Evolutionary conservation across 2,888 invertebrate genomes (phyloP), one percentile per base, ranked within the genome.

Genomic region (Colostygia pectinataria): DNA sequence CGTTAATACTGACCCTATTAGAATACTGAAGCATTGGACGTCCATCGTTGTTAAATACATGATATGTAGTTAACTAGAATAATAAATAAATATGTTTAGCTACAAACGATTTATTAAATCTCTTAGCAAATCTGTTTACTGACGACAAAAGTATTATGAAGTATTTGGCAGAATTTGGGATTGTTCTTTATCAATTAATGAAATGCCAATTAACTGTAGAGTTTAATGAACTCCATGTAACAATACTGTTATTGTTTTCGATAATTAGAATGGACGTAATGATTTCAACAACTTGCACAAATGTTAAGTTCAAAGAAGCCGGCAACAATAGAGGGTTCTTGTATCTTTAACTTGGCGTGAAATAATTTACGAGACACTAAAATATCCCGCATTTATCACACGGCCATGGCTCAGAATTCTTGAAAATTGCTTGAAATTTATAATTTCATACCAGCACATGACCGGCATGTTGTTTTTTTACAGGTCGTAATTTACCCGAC

Each of bases 311-410:
- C 23, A 8, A 41, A 33, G 24, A 34, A 13, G 13, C 20, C 24
- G 20, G 27, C 31, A 25, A 14, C 15, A 37, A 44, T 37, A 32
- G 28, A 38, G 40, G 20, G 10, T 33, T 42, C 38, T 52, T 76
- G 74, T 73, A 68, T 42, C 48, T 58, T 52, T 69, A 69, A 77
- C 73, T 74, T 65, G 53, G 57, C 54, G 58, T 44, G 51, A 69
- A 58, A 65, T 65, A 65, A 65, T 66, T 65, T 50, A 43, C 40
- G 40, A 59, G 49, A 55, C 61, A 56, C 56, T 27, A 61, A 60
- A 51, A 51, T 49, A 54, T 27, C 46, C 40, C 39, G 15, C 27
- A 29, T 24, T 46, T 36, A 38, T 40, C 48, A 43, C 18, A 27
- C 9, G 6, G 28, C 33, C 12, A 20, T 13, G 42, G 29, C 41